Evolutionary conservation across 2,888 invertebrate genomes (phyloP).

Genomic region (Amiota minor): DNA sequence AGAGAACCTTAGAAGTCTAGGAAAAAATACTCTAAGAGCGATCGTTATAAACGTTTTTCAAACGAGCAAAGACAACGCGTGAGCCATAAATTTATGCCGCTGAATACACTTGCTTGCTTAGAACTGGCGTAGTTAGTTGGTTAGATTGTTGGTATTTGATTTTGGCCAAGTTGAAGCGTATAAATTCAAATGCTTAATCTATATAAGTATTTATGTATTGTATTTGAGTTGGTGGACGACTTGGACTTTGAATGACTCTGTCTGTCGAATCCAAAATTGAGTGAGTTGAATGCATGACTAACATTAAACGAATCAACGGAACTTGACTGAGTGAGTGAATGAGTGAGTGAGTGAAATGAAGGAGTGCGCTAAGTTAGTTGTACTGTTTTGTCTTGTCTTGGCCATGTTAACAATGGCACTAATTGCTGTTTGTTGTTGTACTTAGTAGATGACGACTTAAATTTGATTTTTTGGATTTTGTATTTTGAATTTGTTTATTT

Average conservation of each 20-base stretch:
- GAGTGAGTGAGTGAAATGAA: not conserved
- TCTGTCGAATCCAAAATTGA: not conserved
- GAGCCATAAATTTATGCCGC: conserved; percentile 19
- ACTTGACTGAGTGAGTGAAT: not conserved
- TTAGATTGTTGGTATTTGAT: conserved; percentile 14
- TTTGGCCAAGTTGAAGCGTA: conserved; percentile 8
- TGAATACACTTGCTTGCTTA: not conserved
- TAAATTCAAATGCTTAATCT: conserved; percentile 27
- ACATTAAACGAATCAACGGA: too few species aligned
- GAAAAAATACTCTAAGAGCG: conserved; percentile 9
- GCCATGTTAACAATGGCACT: conserved; percentile 25
- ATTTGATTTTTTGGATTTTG: too few species aligned
- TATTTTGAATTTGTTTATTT: conserved; percentile 6
- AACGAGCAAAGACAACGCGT: conserved; percentile 21
- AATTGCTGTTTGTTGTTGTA: conserved; percentile 26
- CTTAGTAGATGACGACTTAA: not conserved
- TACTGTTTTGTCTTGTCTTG: conserved; percentile 4
- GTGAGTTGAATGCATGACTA: too few species aligned
- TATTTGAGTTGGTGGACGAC: too few species aligned
- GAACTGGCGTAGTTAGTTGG: not conserved
- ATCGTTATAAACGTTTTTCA: conserved; percentile 22
- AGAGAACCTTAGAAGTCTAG: too few species aligned
- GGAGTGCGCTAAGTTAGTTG: not conserved
- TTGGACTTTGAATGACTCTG: conserved; percentile 22
- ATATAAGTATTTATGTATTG: conserved; percentile 4